Base-by-base conservation (phyloP, 53 echinoderm and acorn worm genomes). In the Crossaster papposus region DNA sequence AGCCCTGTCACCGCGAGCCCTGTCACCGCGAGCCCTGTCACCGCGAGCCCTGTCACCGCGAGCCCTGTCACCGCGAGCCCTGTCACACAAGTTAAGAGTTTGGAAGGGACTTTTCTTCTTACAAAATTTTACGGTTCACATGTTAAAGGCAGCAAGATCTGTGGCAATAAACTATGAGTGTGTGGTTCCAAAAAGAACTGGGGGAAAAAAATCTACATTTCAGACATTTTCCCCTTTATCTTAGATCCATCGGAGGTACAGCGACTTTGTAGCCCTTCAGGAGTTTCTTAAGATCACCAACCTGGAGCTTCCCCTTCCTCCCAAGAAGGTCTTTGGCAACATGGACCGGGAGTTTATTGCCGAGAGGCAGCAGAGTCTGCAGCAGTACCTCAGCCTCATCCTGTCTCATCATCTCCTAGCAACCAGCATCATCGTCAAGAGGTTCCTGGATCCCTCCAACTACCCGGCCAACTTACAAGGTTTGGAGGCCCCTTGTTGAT, bases 291-390 rank as follows among this genome's bases (percentile, higher is more conserved):
- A 93, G 79, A 74, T 94, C 17, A 80, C 91, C 80, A 93, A 93
- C 54, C 91, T 97, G 90, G 95, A 95, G 68, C 90, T 97, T 14
- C 95, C 94, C 23, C 92, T 97, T 4, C 98, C 98, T 8, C 98
- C 98, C 14, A 97, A 97, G 94, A 95, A 92, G 82, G 92, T 97
- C 65, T 97, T 97, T 83, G 98, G 98, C 10, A 97, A 97, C 86
- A 97, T 97, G 98, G 98, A 94, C 35, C 89, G 98, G 54, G 98
- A 97, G 89, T 97, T 97, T 78, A 94, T 97, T 52, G 94, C 98
- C 15, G 98, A 97, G 81, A 83, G 98, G 72, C 98, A 97, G 82
- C 94, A 91, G 76, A 96, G 93, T 14, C 89, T 97, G 53, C 94
- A 94, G 70, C 91, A 83, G 65, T 97, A 97, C 89, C 92, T 97